These are phyloP conservation scores for Bugulina stolonifera DNA, from an alignment of 2,888 invertebrate species.

Conservation along the genomic window DNA sequence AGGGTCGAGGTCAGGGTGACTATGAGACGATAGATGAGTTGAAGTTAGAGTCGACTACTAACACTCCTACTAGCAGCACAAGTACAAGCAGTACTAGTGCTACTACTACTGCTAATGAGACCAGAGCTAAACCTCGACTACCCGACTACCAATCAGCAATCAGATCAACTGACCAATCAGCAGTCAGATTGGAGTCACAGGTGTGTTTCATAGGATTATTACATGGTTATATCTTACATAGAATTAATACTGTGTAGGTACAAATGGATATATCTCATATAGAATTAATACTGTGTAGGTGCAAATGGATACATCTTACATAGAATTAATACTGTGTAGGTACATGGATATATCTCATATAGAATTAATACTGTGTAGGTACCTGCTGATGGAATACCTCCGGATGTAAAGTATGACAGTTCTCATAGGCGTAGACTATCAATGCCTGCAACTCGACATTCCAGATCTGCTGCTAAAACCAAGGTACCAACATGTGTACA, in stretches of 20 bases:
- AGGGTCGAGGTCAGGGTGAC: background rate
- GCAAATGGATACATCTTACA: no score
- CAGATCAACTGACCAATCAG: no score
- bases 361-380: background rate
- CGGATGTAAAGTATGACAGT: slow-evolving; percentile 13
- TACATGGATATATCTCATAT: no score
- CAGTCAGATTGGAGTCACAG: no score
- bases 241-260: no score
- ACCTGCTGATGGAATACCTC: background rate
- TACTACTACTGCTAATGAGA: background rate
- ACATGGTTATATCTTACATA: no score
- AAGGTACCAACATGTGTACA: no score
- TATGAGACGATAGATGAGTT: slow-evolving; percentile 21
- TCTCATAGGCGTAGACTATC: background rate
- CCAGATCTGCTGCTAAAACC: background rate
- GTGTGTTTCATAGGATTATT: no score
- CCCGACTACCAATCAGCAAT: background rate
- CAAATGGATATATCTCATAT: no score
- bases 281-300: no score
- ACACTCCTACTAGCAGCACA: background rate
- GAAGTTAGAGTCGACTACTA: background rate
- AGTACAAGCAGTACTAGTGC: background rate
- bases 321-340: no score
- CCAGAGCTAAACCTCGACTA: background rate
- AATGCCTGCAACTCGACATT: background rate